Evolutionary conservation across 2,888 invertebrate genomes (phyloP).

Genomic region (Caenorhabditis zanzibari): DNA sequence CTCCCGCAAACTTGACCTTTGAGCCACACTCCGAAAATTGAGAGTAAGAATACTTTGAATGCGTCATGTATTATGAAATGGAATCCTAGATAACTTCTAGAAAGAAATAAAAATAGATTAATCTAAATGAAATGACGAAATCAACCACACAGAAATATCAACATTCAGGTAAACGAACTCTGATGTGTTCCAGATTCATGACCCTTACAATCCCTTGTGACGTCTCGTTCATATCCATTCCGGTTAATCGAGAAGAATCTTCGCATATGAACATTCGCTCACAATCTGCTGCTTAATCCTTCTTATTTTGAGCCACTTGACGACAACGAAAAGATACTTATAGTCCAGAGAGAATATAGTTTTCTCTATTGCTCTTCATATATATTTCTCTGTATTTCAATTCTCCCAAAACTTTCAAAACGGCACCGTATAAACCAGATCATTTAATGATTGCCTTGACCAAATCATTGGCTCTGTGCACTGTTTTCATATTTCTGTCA

Average conservation of each 20-base stretch:
- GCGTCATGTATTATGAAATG: neutral
- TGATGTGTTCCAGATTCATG: constrained; percentile 16
- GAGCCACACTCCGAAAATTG: neutral
- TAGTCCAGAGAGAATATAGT: constrained; percentile 21
- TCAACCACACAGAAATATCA: neutral
- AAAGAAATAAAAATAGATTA: constrained; percentile 20
- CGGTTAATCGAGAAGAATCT: constrained; percentile 31
- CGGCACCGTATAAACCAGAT: constrained; percentile 13
- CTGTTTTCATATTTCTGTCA: constrained; percentile 56
- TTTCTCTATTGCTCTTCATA: neutral
- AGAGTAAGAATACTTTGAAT: neutral
- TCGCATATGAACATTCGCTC: constrained; percentile 40
- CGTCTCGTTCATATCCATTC: constrained; percentile 16
- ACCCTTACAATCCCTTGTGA: constrained; percentile 18
- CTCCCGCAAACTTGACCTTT: neutral
- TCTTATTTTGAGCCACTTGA: constrained; percentile 21
- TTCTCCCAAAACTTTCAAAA: constrained; percentile 10
- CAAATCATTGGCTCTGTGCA: constrained; percentile 59
- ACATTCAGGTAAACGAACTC: constrained; percentile 9
- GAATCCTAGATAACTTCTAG: neutral
- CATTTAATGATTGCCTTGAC: constrained; percentile 43
- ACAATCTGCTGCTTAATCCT: constrained; percentile 45
- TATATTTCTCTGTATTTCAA: neutral
- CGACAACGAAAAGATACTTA: constrained; percentile 34
- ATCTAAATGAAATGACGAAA: constrained; percentile 17